phyloP scores from a whole-genome alignment of 2,113 vertebrate genomes.

The Bujurquina vittata region DNA sequence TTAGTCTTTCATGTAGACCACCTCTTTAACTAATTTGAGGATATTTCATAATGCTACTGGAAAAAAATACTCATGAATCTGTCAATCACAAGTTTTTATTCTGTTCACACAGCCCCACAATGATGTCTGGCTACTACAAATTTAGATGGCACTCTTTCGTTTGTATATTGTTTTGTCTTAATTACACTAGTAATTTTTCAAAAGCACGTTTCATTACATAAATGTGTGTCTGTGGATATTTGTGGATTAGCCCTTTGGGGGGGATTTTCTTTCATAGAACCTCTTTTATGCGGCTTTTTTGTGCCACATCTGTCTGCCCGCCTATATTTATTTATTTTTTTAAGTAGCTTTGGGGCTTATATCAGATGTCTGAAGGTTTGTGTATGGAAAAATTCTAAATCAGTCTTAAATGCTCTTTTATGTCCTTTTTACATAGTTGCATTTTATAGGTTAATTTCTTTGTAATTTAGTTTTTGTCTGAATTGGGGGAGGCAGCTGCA shows the following conservation, averaged over 20 bases:
- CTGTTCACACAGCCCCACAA: background rate
- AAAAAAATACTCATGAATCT: background rate
- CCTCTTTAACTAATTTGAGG: background rate
- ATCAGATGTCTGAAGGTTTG: conserved; percentile 18
- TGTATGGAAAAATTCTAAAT: background rate
- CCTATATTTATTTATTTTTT: conserved; percentile 9
- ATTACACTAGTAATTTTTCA: background rate
- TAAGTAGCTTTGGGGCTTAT: conserved; percentile 12
- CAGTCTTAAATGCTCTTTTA: background rate
- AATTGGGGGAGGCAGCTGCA: background rate
- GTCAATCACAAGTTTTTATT: background rate
- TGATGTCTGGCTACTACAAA: background rate
- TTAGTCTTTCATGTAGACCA: background rate
- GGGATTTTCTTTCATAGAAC: conserved; percentile 50
- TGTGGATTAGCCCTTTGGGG: conserved; percentile 32
- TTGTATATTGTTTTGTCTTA: background rate
- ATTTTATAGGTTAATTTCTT: background rate
- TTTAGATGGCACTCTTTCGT: background rate
- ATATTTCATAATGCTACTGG: background rate
- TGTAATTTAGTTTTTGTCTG: conserved; percentile 4
- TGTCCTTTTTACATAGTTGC: background rate
- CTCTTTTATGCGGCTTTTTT: conserved; percentile 26
- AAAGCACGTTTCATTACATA: conserved; percentile 21
- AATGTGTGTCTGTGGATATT: conserved; percentile 28
- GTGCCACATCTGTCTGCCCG: conserved; percentile 45